phyloP scores from a whole-genome alignment of 2,888 invertebrate species.

The Slavum lentiscoides region DNA sequence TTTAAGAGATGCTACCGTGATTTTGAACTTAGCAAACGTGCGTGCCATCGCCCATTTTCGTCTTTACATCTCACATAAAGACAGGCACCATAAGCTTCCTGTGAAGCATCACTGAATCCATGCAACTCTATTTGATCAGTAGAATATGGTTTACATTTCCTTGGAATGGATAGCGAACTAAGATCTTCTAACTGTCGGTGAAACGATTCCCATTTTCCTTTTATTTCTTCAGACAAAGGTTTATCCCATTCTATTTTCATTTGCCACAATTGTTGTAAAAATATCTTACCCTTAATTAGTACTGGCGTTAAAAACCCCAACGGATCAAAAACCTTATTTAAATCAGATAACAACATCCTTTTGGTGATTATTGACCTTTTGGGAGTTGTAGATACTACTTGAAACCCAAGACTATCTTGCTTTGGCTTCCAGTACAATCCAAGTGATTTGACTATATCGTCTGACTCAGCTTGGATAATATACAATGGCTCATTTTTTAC shows the following conservation, averaged over 20 bases:
- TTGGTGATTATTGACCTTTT: not conserved
- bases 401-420: too few species aligned
- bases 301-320: not conserved
- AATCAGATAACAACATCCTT: not conserved
- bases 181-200: not conserved
- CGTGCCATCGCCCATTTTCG: too few species aligned
- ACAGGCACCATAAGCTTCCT: too few species aligned
- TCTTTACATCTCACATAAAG: too few species aligned
- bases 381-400: not conserved
- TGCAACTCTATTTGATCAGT: not conserved
- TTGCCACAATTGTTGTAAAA: too few species aligned
- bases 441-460: too few species aligned
- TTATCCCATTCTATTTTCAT: too few species aligned
- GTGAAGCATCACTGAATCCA: not conserved
- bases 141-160: not conserved
- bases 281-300: not conserved
- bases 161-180: not conserved
- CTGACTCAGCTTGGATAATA: too few species aligned
- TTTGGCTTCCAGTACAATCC: too few species aligned
- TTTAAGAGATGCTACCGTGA: too few species aligned
- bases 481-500: too few species aligned
- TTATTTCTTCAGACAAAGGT: not conserved
- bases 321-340: not conserved
- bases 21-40: too few species aligned
- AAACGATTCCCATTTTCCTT: not conserved